Base-by-base conservation (phyloP, 2,113 vertebrate genomes). In the Nettapus auritus region DNA sequence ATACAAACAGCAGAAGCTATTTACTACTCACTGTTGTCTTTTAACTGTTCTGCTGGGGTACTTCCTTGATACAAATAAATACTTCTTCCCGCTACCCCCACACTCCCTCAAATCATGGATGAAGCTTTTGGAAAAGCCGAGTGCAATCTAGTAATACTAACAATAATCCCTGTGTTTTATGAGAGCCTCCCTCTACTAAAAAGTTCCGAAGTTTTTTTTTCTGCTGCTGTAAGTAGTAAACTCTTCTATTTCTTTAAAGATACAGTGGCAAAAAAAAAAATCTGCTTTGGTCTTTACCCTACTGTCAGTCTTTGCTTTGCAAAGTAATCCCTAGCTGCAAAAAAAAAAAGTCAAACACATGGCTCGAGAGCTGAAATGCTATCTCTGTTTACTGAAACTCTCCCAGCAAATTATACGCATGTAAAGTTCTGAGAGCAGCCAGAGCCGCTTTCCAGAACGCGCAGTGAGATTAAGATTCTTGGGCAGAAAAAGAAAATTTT, bases 361-460 rank as follows among this genome's bases (percentile, higher is more conserved):
- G 88, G 70, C 42, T 86, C 0, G 46, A 81, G 68, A 73, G 50
- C 62, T 80, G 89, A 75, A 74, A 56, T 6, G 52, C 40, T 93
- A 12, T 91, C 86, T 88, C 69, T 90, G 90, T 88, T 90, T 92
- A 70, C 88, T 93, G 95, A 94, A 91, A 82, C 66, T 76, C 79
- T 94, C 94, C 92, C 94, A 89, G 90, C 73, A 93, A 93, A 90
- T 94, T 76, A 60, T 82, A 53, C 48, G 83, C 5, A 26, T 70
- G 86, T 86, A 60, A 52, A 77, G 71, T 89, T 66, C 90, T 95
- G 88, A 83, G 86, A 95, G 92, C 88, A 95, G 93, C 82, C 93
- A 84, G 94, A 75, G 83, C 25, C 70, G 62, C 70, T 82, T 95
- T 97, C 93, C 86, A 95, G 90, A 84, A 74, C 0, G 62, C 86